Base-by-base conservation (phyloP, 2,888 invertebrate species). In the Galerucella nymphaeae region DNA sequence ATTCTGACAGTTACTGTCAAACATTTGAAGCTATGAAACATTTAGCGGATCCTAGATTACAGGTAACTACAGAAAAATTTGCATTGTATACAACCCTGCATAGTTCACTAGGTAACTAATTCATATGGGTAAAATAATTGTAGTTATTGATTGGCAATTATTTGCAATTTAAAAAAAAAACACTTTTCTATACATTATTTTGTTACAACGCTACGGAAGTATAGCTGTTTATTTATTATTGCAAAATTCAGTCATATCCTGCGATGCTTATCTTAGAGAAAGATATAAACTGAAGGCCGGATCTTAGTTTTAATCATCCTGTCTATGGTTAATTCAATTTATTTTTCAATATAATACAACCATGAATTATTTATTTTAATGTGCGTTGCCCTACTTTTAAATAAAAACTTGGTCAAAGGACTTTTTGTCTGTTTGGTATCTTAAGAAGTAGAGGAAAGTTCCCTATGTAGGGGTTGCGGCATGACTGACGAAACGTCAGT, bases 191-290 rank as follows among this genome's bases (percentile, higher is more conserved):
- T 30, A n/a, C 10, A 41, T 59, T 9, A 59, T 59, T 59, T n/a
- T 38, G 13, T 41, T 5, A 42, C 42, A 18, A 9, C 18, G 42
- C 42, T 41, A 42, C 16, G 61, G 41, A 30, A 62, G 41, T 62
- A 10, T 42, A 62, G 42, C 61, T 18, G 61, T 42, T 62, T n/a
- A 53, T 53, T 53, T 18, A 16, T 53, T 53, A 53, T 53, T 53
- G 53, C 53, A 18, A 53, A 53, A 10, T 16, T 53, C 16, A 18
- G 16, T 53, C 53, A 53, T 53, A 53, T 53, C 53, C 53, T 53
- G 53, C 10, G 53, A 53, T 53, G 18, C 1, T 53, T 53, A 53
- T 53, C 53, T 53, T 16, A 10, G 18, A 18, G 16, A 18, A 10
- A 45, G 45, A 53, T 53, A 18, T 16, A 18, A 53, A 18, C 16